Base-by-base conservation (phyloP, 2,797 vertebrate genomes). In the Paratrypauchen microcephalus region DNA sequence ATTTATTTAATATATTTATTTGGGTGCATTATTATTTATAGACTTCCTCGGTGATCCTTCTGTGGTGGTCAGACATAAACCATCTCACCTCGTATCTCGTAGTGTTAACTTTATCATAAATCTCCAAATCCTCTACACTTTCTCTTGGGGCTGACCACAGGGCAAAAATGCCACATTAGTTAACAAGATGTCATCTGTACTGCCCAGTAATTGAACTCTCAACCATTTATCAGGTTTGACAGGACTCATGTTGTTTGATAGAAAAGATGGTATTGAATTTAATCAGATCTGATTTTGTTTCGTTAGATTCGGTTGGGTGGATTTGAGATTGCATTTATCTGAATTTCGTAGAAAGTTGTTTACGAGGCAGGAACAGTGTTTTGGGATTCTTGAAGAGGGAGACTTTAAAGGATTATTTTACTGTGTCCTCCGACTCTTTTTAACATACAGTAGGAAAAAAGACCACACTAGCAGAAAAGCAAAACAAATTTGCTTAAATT, bases 381-480 rank as follows among this genome's bases (percentile, higher is more conserved):
- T 39, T 69, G 66, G 59, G 57, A 72, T 58, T 67, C 75, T 68
- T 0, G 26, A 24, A 32, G 73, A 58, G 70, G 74, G 21, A 61
- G 79, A 70, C 81, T 78, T 82, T 56, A 65, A 70, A 76, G 39
- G n/a, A n/a, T 69, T 39, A 75, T 81, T 80, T 84, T 82, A 78
- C 61, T 36, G 30, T 83, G n/a, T n/a, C n/a, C n/a, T n/a, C n/a
- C n/a, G 84, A 80, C 84, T 69, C 13, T 2, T 0, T 1, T 55
- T 65, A 1, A 21, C 77, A 79, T 73, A 36, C 54, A 11, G 16
- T 19, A 78, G 74, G 18, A 26, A 26, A 13, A 26, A 15, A 23
- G 55, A 24, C 21, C 36, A 45, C 21, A 45, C 39, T 47, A 23
- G 21, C 15, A 23, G 6, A 23, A 15, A 21, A 4, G 12, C 54